Conservation (phyloP, 1,140 invertebrate species). For the Conus ventricosus region DNA sequence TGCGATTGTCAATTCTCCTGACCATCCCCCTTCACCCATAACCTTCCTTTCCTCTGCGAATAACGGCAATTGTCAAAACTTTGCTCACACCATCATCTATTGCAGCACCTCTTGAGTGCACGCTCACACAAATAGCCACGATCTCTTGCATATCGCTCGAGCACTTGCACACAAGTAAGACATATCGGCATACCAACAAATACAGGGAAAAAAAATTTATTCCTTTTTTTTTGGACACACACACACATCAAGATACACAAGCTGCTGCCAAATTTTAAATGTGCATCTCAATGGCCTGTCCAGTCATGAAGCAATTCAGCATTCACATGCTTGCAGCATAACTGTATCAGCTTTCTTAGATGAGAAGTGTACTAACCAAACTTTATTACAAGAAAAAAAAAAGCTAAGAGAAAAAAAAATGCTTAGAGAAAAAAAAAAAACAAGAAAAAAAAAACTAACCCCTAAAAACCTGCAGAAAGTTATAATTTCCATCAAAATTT, state of each 20-base stretch:
- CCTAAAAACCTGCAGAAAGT: conserved; percentile 13
- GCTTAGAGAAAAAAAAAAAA: neutral
- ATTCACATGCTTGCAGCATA: neutral
- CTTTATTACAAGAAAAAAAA: neutral
- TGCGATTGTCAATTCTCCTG: too few species aligned
- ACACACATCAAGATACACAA: conserved; percentile 1
- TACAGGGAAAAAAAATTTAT: neutral
- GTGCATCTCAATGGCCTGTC: neutral
- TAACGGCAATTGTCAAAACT: too few species aligned
- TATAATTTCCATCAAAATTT: conserved; percentile 34
- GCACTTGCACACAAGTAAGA: too few species aligned
- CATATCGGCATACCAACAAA: too few species aligned
- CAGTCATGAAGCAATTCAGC: neutral
- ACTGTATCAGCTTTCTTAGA: neutral
- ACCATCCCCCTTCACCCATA: too few species aligned
- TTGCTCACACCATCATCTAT: too few species aligned
- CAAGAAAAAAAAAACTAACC: neutral
- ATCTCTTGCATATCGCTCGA: too few species aligned
- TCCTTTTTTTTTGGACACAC: neutral
- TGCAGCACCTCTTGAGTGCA: too few species aligned
- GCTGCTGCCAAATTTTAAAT: neutral
- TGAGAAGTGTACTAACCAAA: neutral
- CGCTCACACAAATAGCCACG: too few species aligned
- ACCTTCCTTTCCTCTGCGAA: too few species aligned
- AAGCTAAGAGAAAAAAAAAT: neutral